Percentiles rank a stretch among this genome's conserved stretches.
Evolutionary conservation across 2,113 vertebrate species (phyloP).

Genomic region (Oryzias curvinotus): DNA sequence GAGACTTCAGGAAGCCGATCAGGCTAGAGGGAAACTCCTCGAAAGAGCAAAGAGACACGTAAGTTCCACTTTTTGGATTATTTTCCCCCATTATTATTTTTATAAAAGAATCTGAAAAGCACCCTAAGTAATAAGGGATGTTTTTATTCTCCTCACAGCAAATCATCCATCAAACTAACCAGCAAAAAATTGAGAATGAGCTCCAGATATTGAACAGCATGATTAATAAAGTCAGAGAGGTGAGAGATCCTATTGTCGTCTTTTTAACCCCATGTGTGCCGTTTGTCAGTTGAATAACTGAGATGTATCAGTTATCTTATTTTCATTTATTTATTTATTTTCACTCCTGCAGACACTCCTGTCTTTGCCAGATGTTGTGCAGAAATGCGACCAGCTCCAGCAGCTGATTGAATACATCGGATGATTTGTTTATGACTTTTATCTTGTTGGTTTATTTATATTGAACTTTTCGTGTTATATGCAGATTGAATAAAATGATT

Average conservation of each 20-base stretch:
- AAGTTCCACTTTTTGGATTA: constrained; percentile 19
- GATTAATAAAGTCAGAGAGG: constrained; percentile 81
- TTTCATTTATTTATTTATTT: neutral
- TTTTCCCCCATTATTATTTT: neutral
- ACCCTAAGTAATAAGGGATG: neutral
- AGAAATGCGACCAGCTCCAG: constrained; percentile 63
- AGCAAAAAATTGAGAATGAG: constrained; percentile 81
- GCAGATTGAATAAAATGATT: neutral
- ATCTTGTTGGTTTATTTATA: constrained; percentile 21
- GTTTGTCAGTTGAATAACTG: neutral
- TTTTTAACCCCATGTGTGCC: neutral
- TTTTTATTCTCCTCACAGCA: constrained; percentile 67
- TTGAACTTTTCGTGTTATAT: neutral
- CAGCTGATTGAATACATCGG: constrained; percentile 71
- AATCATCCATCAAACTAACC: constrained; percentile 81
- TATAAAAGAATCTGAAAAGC: no score
- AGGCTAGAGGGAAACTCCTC: constrained; percentile 65
- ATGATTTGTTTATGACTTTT: constrained; percentile 26
- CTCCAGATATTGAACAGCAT: constrained; percentile 81
- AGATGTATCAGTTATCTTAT: neutral
- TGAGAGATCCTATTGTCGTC: constrained; percentile 45
- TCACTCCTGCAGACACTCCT: constrained; percentile 62
- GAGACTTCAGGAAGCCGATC: constrained; percentile 63
- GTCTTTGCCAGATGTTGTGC: constrained; percentile 68
- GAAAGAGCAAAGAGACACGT: constrained; percentile 79